Base-by-base conservation (phyloP, 2,888 invertebrate genomes). In the Poecilus cupreus region DNA sequence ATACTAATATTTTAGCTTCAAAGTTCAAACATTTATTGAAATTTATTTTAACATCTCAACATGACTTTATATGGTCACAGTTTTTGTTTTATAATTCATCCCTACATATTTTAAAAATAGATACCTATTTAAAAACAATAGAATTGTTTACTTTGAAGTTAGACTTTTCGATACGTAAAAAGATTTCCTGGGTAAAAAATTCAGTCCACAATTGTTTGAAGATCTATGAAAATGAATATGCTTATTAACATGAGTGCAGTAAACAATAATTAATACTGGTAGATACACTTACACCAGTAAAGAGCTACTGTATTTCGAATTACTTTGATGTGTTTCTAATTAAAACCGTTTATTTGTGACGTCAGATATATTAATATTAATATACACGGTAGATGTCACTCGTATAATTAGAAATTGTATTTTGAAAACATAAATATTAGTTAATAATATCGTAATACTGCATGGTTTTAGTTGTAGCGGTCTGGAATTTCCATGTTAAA, bases 261-360 rank as follows among this genome's bases (percentile, higher is more conserved):
- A 64, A 32, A 37, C 18, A 68, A 68, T 68, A 18, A 37, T 32
- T 68, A 68, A 8, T 68, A 68, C n/a, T n/a, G 64, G 64, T 51
- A 6, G 16, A 6, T 51, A 13, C 13, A n/a, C n/a, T n/a, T 43
- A 43, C 2, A 43, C 0, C 24, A 54, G 26, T 11, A 24, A 24
- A 24, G 1, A 26, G 18, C 64, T 10, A 68, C 64, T 68, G 64
- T 68, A 37, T 68, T 37, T 18, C 16, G 37, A 24, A 32, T 60
- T 18, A 68, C 64, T 18, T 64, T 64, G 37, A 64, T 64, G 64
- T 64, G 64, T 37, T 64, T 64, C 3, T 64, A 32, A 64, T 64
- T 64, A 64, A 57, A 64, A 64, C 37, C 13, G 64, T 68, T 68
- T 68, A 32, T 68, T 68, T 32, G 37, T 68, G 39, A 37, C 39